Base-by-base conservation (phyloP, 2,888 invertebrate genomes). In the Neoascia interrupta region DNA sequence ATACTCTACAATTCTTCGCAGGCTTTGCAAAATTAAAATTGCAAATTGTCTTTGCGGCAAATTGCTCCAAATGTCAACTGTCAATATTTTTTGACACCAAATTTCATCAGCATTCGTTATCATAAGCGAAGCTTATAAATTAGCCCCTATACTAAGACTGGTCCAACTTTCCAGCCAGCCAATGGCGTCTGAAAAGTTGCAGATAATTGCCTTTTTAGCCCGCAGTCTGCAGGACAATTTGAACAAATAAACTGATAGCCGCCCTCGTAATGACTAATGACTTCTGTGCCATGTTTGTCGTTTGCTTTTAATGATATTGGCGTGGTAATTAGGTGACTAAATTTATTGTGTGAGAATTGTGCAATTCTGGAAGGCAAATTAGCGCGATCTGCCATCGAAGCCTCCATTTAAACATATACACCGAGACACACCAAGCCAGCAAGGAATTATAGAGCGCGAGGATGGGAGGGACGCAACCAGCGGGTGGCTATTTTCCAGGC, bases 311-410 rank as follows among this genome's bases (percentile, higher is more conserved):
- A 76, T 53, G 58, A 53, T 56, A 64, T 47, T 34, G 53, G 39
- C 69, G 47, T 53, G 41, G 76, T 64, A 70, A 76, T 76, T 76
- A 70, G 64, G 76, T 76, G 76, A 31, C 64, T 58, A 64, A 76
- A 64, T 76, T 70, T 70, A 76, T 76, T 60, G 70, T 72, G 76
- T 76, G 76, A 53, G 47, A 76, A 70, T 66, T 47, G 70, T 54
- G 58, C 63, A 70, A 58, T 69, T 76, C 45, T 60, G 58, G 70
- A 70, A 70, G 58, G 51, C 76, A 70, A 70, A 76, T 76, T 76
- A 76, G 63, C 69, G 70, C 58, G 64, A 70, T 70, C 64, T 60
- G 39, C 39, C 64, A 58, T 54, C 60, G 45, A 51, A 43, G 41
- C 56, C 51, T 6, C 34, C 45, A 74, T 61, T 68, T 53, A 53